Evolutionary conservation across 2,797 vertebrate species (phyloP), one percentile per base, ranked within the genome.

Genomic region (Trematomus bernacchii): DNA sequence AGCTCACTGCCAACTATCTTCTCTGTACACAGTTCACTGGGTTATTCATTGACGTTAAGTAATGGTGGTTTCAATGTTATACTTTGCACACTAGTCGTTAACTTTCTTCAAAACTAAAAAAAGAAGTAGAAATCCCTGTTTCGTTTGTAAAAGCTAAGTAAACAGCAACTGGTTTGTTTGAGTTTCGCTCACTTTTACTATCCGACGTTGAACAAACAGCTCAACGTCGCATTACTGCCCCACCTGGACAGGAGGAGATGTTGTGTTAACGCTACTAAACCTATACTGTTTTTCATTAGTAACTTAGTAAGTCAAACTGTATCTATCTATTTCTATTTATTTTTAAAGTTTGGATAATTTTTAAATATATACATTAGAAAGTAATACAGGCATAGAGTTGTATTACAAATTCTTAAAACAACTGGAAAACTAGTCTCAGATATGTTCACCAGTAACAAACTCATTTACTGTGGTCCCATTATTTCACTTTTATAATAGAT

Each of bases 131-230:
- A 53, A 44, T 0, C 10, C 0, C 3, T 0, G 3, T 7, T 47
- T 33, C 1, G 7, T 1, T 21, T 1, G 47, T 37, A 3, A 0
- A 3, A 0, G 13, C 1, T 10, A 3, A 10, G 3, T 8, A 12
- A 55, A 55, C 3, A 44, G 0, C 44, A 55, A 57, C 30, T 27
- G 43, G 4, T 59, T 46, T 48, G 67, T 91, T 90, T 84, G 70
- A 88, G 62, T 90, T 88, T 87, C 77, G 77, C 79, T 80, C 71
- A 44, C 15, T 76, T 65, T 46, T 0, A 37, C 0, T 33, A 59
- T 30, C 14, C 11, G n/a, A 2, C 0, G 46, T 53, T 77, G 13
- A 3, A 0, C 19, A 30, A 55, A 57, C 16, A 11, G 40, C 11
- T 66, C 40, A 1, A 0, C 3, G 50, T 0, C 19, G 8, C 59